These are phyloP conservation scores for Monochamus alternatus DNA, from an alignment of 2,888 invertebrate species.

Conservation along the genomic window DNA sequence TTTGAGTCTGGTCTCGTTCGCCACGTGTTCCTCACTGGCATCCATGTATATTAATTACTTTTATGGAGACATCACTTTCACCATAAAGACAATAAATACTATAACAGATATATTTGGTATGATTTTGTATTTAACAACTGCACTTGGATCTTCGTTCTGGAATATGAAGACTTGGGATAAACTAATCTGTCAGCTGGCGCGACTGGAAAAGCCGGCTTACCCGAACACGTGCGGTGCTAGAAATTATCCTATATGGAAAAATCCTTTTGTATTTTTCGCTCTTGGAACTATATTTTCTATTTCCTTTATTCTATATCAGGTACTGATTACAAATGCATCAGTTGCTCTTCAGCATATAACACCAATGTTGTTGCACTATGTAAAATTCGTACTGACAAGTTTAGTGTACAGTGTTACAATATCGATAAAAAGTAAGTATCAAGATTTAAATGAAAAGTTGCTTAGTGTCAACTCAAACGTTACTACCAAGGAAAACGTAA, in stretches of 20 bases:
- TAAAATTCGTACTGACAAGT: neutral
- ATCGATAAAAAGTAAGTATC: neutral
- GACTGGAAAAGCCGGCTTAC: neutral
- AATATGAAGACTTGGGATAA: constrained; percentile 4
- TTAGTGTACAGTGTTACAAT: neutral
- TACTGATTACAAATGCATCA: neutral
- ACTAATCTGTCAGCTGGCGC: neutral
- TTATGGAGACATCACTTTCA: too few species aligned
- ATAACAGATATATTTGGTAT: neutral
- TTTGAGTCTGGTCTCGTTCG: neutral
- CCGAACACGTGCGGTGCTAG: neutral
- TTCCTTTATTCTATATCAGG: neutral
- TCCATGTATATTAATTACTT: neutral
- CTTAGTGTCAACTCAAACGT: neutral
- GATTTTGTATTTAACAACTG: neutral
- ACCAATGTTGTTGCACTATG: neutral
- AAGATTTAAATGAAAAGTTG: neutral
- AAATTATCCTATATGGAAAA: neutral
- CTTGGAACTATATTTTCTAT: neutral
- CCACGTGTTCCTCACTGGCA: neutral
- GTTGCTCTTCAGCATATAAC: neutral
- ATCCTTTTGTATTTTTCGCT: neutral
- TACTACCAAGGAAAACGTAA: neutral
- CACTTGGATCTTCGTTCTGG: constrained; percentile 18
- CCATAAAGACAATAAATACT: neutral